Base-by-base conservation (phyloP, 2,888 invertebrate genomes). In the Pristionchus exspectatus region DNA sequence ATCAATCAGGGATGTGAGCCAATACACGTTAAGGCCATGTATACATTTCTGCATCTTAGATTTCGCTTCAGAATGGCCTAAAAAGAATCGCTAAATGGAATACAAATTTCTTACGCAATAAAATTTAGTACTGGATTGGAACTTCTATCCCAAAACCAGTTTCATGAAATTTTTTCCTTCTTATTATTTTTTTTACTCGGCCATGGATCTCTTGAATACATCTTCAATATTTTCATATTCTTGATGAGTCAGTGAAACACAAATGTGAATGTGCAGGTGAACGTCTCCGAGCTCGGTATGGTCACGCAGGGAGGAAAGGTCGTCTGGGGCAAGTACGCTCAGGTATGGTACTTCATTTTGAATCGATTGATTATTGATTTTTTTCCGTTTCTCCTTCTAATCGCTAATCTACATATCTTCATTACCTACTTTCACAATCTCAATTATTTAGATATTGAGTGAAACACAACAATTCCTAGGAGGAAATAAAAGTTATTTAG, bases 271-370 rank as follows among this genome's bases (percentile, higher is more conserved):
- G 69, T 93, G 87, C 94, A 95, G 92, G 95, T 99, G 0, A 99
- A 99, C 95, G 98, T 99, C 93, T 98, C 98, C 12, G 99, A 99
- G 96, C 96, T 99, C 91, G 99, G 99, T 96, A 96, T 99, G 91
- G 99, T 99, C 1, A 99, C 99, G 0, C 98, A 98, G 95, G 97
- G 98, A 16, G 99, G 99, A 90, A 99, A 95, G 90, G 92, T 99
- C 85, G 98, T 99, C 0, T 99, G 99, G 99, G 99, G 99, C 90
- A 99, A 99, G 96, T 99, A 98, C 95, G 99, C 99, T 0, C 99
- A 93, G 87, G 85, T 89, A 72, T 21, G 59, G 18, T 56, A 83
- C 16, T 33, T 38, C 0, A 38, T 83, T 44, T 24, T 83, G 0
- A 14, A 44, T 54, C 38, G 12, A n/a, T 54, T 27, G 81, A 24